Evolutionary conservation across 2,113 vertebrate genomes (phyloP).

Genomic region (Peromyscus maniculatus): DNA sequence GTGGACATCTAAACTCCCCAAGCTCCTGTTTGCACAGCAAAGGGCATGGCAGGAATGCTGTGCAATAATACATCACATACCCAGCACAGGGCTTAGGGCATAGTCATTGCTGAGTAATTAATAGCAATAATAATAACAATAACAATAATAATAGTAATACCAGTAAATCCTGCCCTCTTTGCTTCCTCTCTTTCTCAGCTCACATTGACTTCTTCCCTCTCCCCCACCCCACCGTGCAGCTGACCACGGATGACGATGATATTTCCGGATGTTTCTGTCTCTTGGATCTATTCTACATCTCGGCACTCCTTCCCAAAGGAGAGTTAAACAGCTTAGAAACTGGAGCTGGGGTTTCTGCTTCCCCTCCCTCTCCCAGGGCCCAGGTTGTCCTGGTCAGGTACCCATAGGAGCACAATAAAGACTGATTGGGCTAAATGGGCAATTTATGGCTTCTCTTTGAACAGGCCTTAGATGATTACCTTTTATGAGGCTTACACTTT

Average conservation of each 20-base stretch:
- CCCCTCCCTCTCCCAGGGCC: neutral
- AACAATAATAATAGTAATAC: neutral
- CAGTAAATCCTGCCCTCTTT: neutral
- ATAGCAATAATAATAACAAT: neutral
- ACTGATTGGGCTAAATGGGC: slow-evolving; percentile 79
- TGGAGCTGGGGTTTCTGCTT: neutral
- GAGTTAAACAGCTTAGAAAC: neutral
- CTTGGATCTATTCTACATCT: neutral
- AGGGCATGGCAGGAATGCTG: neutral
- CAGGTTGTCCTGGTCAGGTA: slow-evolving; percentile 24
- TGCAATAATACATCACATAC: neutral
- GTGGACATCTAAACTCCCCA: neutral
- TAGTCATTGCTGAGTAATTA: neutral
- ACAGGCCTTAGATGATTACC: slow-evolving; percentile 83
- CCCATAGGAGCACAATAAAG: slow-evolving; percentile 71
- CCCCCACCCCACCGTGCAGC: neutral
- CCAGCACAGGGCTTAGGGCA: neutral
- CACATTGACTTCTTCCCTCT: neutral
- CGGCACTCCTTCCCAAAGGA: neutral
- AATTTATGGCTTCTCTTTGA: slow-evolving; percentile 83
- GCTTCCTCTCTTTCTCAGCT: neutral
- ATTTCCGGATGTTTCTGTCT: neutral
- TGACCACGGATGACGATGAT: neutral
- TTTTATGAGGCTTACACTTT: slow-evolving; percentile 84
- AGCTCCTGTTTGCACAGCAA: neutral